Evolutionary conservation across 2,797 vertebrate species (phyloP), one percentile per base, ranked within the genome.

Genomic region (Botia kubotai): DNA sequence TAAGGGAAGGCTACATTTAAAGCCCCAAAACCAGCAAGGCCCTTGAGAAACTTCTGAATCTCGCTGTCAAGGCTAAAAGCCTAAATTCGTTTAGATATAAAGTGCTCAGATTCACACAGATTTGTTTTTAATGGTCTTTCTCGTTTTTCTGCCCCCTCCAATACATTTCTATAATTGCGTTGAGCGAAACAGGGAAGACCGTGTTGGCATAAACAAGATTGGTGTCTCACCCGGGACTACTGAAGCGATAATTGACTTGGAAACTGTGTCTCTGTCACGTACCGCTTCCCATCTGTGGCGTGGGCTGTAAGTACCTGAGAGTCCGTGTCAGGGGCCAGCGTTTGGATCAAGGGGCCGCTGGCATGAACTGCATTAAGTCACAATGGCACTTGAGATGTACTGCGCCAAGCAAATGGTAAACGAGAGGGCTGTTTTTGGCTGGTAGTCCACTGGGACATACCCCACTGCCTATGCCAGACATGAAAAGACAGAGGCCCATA

Each of bases 171-270:
- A 69, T 83, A 80, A 84, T 76, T 84, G 85, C 84, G 88, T 90
- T 85, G 87, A 87, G 85, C 89, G 90, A 84, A 83, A 87, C 87
- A 75, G 81, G 87, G 87, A 87, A 77, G 84, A 26, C 77, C 57
- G 86, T 90, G 90, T 91, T 91, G 89, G 90, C 87, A 89, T 86
- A 86, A 89, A 88, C 84, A 86, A 71, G 55, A 80, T 70, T 86
- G 87, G 89, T 80, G 67, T 83, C 81, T 92, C 88, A 86, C 80
- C 66, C 0, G 87, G 92, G 92, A 90, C 86, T 87, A 50, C 26
- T 62, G 66, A 85, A 88, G 87, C 84, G 87, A 87, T 93, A 92
- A 93, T 92, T 92, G 89, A 93, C 92, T 91, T 88, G 63, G 88
- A 91, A 87, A 91, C 86, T 73, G 86, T 86, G 86, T 75, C 81